Base-by-base conservation (phyloP, 2,113 vertebrate genomes). In the Oncorhynchus keta region DNA sequence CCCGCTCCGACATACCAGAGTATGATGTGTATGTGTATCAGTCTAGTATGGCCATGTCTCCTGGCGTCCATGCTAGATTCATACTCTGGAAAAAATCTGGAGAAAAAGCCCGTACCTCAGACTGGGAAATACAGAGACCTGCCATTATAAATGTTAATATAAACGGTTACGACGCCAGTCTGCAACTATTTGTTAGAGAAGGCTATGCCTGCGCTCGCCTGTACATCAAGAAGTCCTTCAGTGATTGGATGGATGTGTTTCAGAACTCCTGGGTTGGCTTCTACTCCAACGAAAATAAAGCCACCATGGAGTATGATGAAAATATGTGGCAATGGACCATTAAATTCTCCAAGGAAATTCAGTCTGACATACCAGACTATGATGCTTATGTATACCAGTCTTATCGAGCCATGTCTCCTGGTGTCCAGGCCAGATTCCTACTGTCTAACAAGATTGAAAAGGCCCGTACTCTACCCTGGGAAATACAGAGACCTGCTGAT, bases 131-230 rank as follows among this genome's bases (percentile, higher is more conserved):
- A 49, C 9, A 49, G 48, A 13, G 9, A 49, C 12, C 48, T 13
- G 9, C 48, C 3, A 49, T 3, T 49, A 49, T 0, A 49, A 49
- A 9, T 2, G 3, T 1, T 26, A 1, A 22, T 13, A 65, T 65
- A 22, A 13, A 68, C 9, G 28, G 67, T 20, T 18, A 18, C 3
- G 16, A 20, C 0, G 81, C 84, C 55, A 3, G 3, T 1, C 75
- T 90, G 11, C 84, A 88, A 28, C 81, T 90, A 7, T 83, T 85
- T 72, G 84, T 73, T 24, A 83, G 81, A 28, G 76, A 87, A 1
- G 85, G 86, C 3, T 86, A 78, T n/a, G 88, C 84, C n/a, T 87
- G 86, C 12, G 86, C 79, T 72, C 86, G 86, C 49, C 69, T 90
- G 18, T 83, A 49, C 48, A 13, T 49, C 48, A 49, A 49, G 48